phyloP scores from a whole-genome alignment of 2,888 invertebrate genomes.

The Phymatocera aterrima region DNA sequence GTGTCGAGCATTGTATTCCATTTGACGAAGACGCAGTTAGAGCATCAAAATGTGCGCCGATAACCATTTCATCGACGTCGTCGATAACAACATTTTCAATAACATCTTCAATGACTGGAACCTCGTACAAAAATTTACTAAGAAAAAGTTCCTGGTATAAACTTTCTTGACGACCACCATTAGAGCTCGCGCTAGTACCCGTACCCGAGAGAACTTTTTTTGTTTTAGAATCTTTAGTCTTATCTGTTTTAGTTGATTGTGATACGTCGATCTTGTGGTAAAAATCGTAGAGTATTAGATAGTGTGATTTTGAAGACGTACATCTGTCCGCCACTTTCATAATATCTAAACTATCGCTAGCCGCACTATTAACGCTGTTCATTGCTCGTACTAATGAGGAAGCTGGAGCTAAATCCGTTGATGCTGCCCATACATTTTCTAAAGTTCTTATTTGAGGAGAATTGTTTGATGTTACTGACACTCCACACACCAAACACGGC shows the following conservation, averaged over 20 bases:
- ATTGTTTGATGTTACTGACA: conserved; percentile 69
- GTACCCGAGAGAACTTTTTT: conserved; percentile 75
- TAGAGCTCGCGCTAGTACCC: conserved; percentile 76
- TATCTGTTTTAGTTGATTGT: conserved; percentile 72
- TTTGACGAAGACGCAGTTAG: conserved; percentile 69
- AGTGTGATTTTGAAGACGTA: conserved; percentile 71
- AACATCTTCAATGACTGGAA: conserved; percentile 72
- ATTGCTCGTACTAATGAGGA: conserved; percentile 81
- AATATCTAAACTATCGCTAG: conserved; percentile 74
- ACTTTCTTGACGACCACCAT: conserved; percentile 71
- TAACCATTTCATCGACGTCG: conserved; percentile 67
- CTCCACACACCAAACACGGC: conserved; percentile 77
- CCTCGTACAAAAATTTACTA: conserved; percentile 71
- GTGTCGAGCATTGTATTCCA: conserved; percentile 63
- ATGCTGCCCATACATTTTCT: conserved; percentile 71
- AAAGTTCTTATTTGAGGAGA: conserved; percentile 67
- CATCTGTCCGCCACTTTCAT: conserved; percentile 74
- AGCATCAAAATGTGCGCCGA: conserved; percentile 66
- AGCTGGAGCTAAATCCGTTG: conserved; percentile 69
- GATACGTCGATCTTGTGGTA: conserved; percentile 78
- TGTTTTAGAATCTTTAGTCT: conserved; percentile 73
- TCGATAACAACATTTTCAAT: conserved; percentile 69
- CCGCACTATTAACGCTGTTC: conserved; percentile 85
- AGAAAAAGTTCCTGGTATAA: conserved; percentile 72
- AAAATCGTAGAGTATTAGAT: conserved; percentile 84